These are phyloP conservation scores for Chorisops tibialis DNA, from an alignment of 2,888 invertebrate genomes.

Conservation along the genomic window DNA sequence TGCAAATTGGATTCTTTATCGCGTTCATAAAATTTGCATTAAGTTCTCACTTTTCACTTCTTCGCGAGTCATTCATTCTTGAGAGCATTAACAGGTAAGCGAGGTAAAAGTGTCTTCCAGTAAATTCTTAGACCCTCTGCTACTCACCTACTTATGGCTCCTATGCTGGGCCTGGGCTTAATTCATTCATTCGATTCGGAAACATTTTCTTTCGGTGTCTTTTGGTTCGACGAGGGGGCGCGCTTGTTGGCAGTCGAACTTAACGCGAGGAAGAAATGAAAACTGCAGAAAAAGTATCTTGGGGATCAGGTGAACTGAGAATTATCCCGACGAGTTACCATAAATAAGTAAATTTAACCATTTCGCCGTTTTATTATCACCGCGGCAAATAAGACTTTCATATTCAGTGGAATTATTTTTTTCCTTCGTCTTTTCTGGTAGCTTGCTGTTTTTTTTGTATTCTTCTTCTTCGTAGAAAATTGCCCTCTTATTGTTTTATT, in stretches of 20 bases:
- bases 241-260: neutral
- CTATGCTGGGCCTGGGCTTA: too few relatives aligned
- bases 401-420: slow-evolving; percentile 7
- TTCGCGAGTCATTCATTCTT: slow-evolving; percentile 26
- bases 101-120: too few relatives aligned
- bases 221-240: too few relatives aligned
- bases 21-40: slow-evolving; percentile 33
- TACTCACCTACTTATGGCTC: too few relatives aligned
- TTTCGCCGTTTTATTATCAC: slow-evolving; percentile 24
- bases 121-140: too few relatives aligned
- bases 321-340: slow-evolving; percentile 6
- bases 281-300: slow-evolving; percentile 19
- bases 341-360: slow-evolving; percentile 27
- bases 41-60: slow-evolving; percentile 33
- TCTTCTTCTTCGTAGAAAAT: slow-evolving; percentile 2
- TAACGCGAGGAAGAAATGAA: neutral
- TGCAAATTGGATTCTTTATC: slow-evolving; percentile 34
- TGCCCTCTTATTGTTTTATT: slow-evolving; percentile 22
- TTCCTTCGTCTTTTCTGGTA: neutral
- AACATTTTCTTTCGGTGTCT: too few relatives aligned
- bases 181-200: too few relatives aligned
- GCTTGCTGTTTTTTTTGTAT: neutral
- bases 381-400: slow-evolving; percentile 9
- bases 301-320: slow-evolving; percentile 22
- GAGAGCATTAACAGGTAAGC: slow-evolving; percentile 23